Percentiles rank a stretch among this genome's conserved stretches.
These are phyloP conservation scores for Chesias legatella DNA, from an alignment of 2,888 invertebrate species.

Conservation along the genomic window DNA sequence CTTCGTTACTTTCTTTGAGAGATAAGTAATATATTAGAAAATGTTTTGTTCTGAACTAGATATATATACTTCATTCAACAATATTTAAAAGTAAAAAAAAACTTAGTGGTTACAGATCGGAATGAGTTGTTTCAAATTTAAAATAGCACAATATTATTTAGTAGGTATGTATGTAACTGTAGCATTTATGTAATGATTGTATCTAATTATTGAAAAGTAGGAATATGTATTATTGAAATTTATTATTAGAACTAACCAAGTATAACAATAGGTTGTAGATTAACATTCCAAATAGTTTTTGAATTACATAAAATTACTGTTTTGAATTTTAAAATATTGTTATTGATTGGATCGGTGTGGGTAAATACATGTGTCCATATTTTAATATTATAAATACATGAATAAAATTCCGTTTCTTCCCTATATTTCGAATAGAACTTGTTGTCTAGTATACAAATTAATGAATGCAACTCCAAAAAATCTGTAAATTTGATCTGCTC, in stretches of 20 bases:
- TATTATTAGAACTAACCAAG: conserved; percentile 42
- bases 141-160: conserved; percentile 10
- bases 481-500: too few species aligned
- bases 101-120: conserved; percentile 6
- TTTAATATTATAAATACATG: too few species aligned
- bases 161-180: conserved; percentile 12
- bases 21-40: conserved; percentile 14
- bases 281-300: conserved; percentile 55
- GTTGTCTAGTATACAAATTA: too few species aligned
- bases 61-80: background rate
- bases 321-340: conserved; percentile 4
- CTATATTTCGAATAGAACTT: too few species aligned
- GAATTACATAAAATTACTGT: conserved; percentile 10
- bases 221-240: conserved; percentile 8
- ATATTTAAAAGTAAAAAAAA: background rate
- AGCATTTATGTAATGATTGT: conserved; percentile 25
- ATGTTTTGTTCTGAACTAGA: conserved; percentile 8
- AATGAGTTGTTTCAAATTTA: conserved; percentile 8
- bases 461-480: too few species aligned
- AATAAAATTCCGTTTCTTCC: too few species aligned
- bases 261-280: conserved; percentile 57
- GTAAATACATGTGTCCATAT: too few species aligned
- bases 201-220: conserved; percentile 13
- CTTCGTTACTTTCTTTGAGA: conserved; percentile 26
- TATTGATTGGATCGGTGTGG: background rate